phyloP scores from a whole-genome alignment of 2,888 invertebrate species.

The Sympetrum striolatum region DNA sequence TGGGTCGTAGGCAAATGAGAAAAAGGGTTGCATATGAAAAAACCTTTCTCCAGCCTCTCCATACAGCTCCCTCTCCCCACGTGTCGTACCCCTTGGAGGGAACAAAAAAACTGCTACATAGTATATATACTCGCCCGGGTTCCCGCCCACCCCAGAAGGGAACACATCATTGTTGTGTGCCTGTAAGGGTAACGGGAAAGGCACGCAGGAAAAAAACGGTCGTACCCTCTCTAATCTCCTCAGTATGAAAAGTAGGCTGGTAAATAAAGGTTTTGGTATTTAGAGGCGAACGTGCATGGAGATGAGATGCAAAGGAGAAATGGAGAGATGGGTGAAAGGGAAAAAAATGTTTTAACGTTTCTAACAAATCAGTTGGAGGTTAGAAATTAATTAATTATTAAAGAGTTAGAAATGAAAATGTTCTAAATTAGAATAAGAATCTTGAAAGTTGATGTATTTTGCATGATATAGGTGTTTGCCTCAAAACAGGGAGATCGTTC shows the following conservation, averaged over 20 bases:
- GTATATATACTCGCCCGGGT: conserved; percentile 20
- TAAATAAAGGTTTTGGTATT: conserved; percentile 28
- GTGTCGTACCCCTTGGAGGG: neutral
- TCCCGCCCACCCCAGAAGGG: conserved; percentile 24
- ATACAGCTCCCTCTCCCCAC: neutral
- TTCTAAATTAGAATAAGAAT: too few relatives aligned
- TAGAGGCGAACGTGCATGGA: neutral
- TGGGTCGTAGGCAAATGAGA: conserved; percentile 33
- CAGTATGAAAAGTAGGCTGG: conserved; percentile 1
- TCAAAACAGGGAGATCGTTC: too few relatives aligned
- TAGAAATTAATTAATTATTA: too few relatives aligned
- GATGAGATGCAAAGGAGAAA: neutral
- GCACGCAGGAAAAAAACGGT: neutral
- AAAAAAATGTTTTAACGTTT: neutral
- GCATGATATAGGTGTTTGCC: too few relatives aligned
- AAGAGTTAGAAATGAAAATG: too few relatives aligned
- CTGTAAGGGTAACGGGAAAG: neutral
- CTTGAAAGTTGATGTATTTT: too few relatives aligned
- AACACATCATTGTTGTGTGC: conserved; percentile 29
- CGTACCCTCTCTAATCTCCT: conserved; percentile 6
- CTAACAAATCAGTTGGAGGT: too few relatives aligned
- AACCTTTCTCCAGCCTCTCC: neutral
- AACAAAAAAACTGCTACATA: conserved; percentile 33
- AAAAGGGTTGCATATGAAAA: conserved; percentile 25
- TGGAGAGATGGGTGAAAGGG: neutral